Percentiles rank a stretch among this genome's conserved stretches.
Conservation (phyloP, 1,140 invertebrate species). For the Diabrotica undecimpunctata region DNA sequence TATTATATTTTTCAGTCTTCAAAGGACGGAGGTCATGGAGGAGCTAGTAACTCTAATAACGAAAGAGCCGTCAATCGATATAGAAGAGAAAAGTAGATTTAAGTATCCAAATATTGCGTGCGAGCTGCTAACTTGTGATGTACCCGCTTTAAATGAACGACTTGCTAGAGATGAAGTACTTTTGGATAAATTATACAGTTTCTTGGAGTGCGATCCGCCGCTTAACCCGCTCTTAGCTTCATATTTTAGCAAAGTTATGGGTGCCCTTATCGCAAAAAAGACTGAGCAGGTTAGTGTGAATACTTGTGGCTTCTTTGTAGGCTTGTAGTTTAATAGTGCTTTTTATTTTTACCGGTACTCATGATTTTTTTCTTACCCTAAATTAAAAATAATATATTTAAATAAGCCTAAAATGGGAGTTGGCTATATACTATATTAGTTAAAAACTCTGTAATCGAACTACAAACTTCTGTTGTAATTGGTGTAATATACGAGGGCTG, state of each 20-base stretch:
- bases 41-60: constrained; percentile 84
- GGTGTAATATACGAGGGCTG: too few relatives aligned
- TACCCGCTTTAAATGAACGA: constrained; percentile 79
- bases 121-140: constrained; percentile 88
- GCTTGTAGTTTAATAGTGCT: not conserved
- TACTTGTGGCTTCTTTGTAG: not conserved
- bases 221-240: constrained; percentile 92
- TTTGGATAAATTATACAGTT: constrained; percentile 82
- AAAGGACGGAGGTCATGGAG: constrained; percentile 75
- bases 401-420: too few relatives aligned
- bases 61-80: constrained; percentile 74
- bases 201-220: constrained; percentile 80
- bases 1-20: constrained; percentile 63
- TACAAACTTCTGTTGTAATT: too few relatives aligned
- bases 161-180: constrained; percentile 73
- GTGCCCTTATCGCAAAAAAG: constrained; percentile 78
- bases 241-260: constrained; percentile 93
- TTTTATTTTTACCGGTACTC: not conserved
- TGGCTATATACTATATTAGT: too few relatives aligned
- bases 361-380: not conserved
- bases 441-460: too few relatives aligned
- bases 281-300: constrained; percentile 62
- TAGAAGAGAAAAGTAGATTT: constrained; percentile 76
- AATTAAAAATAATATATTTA: too few relatives aligned
- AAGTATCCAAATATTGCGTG: constrained; percentile 91